phyloP scores from a whole-genome alignment of 1,140 invertebrate genomes.

The Chionoecetes opilio region DNA sequence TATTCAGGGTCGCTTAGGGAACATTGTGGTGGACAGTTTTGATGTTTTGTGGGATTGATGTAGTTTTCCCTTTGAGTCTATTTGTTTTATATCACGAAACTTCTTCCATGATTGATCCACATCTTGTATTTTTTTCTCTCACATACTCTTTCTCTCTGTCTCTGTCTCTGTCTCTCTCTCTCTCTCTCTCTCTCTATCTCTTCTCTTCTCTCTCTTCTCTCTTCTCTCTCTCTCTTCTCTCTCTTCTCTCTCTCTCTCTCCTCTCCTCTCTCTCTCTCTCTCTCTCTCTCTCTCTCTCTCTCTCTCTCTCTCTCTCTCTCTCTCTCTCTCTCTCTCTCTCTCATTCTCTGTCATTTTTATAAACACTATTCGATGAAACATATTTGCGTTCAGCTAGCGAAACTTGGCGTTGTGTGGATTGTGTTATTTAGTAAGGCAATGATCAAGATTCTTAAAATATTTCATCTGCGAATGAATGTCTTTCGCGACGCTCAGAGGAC shows the following conservation, averaged over 20 bases:
- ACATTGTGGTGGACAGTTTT: too few relatives aligned
- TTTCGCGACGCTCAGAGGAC: too few relatives aligned
- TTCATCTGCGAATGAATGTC: too few relatives aligned
- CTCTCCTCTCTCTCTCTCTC: constrained; percentile 40
- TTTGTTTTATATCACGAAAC: too few relatives aligned
- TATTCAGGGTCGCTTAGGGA: too few relatives aligned
- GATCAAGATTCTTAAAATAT: too few relatives aligned
- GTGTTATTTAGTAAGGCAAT: too few relatives aligned
- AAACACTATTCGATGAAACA: not conserved
- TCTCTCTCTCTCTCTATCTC: constrained; percentile 54
- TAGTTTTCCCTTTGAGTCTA: too few relatives aligned
- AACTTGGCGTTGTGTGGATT: too few relatives aligned
- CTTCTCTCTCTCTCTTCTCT: not conserved
- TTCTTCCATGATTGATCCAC: too few relatives aligned
- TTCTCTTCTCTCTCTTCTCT: constrained; percentile 29
- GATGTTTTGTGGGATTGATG: too few relatives aligned
- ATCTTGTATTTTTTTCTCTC: too few relatives aligned
- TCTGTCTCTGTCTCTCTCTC: constrained; percentile 42
- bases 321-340: constrained; percentile 61
- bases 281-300: constrained; percentile 55
- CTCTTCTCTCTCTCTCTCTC: constrained; percentile 30
- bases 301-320: constrained; percentile 55
- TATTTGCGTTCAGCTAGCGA: not conserved
- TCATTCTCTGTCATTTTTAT: constrained; percentile 37
- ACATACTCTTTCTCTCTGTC: not conserved